A percentile compares a stretch with the other conserved stretches of the same genome.
These are phyloP conservation scores for Vidua macroura DNA, from an alignment of 2,113 vertebrate genomes.

Conservation along the genomic window DNA sequence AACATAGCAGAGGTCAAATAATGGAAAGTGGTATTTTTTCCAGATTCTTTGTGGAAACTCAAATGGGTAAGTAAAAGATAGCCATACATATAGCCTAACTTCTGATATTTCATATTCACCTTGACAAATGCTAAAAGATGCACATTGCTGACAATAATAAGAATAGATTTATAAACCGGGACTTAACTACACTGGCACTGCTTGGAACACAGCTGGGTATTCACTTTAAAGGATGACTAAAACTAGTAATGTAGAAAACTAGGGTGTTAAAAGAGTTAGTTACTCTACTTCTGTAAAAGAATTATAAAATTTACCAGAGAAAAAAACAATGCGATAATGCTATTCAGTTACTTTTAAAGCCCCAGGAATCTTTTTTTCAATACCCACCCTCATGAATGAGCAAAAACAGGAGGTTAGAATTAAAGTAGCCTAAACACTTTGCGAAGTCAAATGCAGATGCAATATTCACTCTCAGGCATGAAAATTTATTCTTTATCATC, in stretches of 20 bases:
- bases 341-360: neutral
- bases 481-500: neutral
- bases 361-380: rapidly evolving
- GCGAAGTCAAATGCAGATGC: neutral
- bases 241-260: neutral
- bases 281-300: neutral
- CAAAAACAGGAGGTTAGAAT: neutral
- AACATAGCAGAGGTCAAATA: neutral
- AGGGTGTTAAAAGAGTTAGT: neutral
- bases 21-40: neutral
- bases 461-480: neutral
- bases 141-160: neutral
- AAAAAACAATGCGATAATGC: neutral
- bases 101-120: neutral
- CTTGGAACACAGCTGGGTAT: neutral
- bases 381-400: neutral
- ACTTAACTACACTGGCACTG: neutral
- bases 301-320: neutral
- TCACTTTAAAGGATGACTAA: neutral
- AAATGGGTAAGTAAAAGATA: neutral
- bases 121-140: neutral
- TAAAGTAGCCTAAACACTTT: neutral
- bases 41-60: neutral
- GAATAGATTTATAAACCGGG: neutral
- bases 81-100: neutral